Percentiles rank a stretch among this genome's conserved stretches.
phyloP scores from a whole-genome alignment of 2,113 vertebrate species.

The Epinephelus lanceolatus region DNA sequence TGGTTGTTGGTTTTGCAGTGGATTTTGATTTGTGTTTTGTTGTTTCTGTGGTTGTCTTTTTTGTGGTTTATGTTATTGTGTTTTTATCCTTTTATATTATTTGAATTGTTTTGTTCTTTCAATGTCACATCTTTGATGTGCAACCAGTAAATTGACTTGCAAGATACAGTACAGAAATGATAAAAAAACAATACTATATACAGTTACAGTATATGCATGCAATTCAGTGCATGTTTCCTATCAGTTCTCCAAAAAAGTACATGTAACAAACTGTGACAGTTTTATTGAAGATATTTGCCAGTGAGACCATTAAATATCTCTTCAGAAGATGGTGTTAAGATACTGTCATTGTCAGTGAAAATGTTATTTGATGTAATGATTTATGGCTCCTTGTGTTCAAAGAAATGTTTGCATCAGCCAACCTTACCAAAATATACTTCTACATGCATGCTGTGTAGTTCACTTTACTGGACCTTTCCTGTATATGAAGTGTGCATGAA shows the following conservation, averaged over 20 bases:
- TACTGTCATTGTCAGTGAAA: conserved; percentile 4
- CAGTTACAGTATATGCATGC: conserved; percentile 31
- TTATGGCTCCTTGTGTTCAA: conserved; percentile 2
- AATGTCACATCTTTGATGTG: conserved; percentile 10
- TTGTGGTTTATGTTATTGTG: conserved; percentile 27
- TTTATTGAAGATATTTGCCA: background rate
- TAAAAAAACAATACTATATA: background rate
- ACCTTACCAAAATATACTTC: conserved; percentile 4
- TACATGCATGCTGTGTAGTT: conserved; percentile 43
- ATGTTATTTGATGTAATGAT: background rate
- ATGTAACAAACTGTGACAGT: background rate
- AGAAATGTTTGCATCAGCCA: conserved; percentile 20
- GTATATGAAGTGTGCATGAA: conserved; percentile 52
- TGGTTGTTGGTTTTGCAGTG: conserved; percentile 37
- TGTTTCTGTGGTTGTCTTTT: conserved; percentile 41
- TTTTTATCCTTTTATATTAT: conserved; percentile 23
- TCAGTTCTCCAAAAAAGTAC: background rate
- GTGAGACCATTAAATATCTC: background rate
- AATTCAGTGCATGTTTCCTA: conserved; percentile 36
- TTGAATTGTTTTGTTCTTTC: conserved; percentile 20
- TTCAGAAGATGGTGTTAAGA: conserved; percentile 19
- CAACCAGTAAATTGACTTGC: conserved; percentile 10
- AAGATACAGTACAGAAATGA: conserved; percentile 11
- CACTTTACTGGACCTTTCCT: conserved; percentile 1
- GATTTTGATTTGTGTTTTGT: conserved; percentile 19